phyloP scores from a whole-genome alignment of 2,113 vertebrate genomes.

The Ophthalmotilapia sp. region DNA sequence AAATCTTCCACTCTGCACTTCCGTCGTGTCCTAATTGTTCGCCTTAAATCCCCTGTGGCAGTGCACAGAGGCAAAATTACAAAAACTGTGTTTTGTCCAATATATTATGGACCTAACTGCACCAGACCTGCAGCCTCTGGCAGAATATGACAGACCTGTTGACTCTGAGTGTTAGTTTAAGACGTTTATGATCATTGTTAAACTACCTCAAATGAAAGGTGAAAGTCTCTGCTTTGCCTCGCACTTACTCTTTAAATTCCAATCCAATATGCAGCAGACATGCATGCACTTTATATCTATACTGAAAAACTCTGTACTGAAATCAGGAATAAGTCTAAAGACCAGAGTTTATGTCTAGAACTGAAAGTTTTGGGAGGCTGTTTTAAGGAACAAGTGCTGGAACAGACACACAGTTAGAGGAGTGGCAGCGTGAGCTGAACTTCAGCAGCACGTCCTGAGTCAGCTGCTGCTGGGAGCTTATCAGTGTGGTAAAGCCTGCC shows the following conservation, averaged over 20 bases:
- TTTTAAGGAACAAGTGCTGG: neutral
- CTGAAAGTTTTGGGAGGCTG: neutral
- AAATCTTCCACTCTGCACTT: neutral
- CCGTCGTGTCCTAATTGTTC: neutral
- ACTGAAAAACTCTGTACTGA: neutral
- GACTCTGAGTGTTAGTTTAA: neutral
- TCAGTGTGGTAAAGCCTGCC: neutral
- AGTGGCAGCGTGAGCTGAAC: neutral
- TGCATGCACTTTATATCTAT: neutral
- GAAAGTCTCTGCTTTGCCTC: neutral
- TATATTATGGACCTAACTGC: neutral
- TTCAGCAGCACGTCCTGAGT: neutral
- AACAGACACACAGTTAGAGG: neutral
- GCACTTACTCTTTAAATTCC: neutral
- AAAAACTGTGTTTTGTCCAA: neutral
- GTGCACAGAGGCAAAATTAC: neutral
- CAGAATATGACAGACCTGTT: neutral
- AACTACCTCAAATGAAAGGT: neutral
- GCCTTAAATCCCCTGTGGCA: fast-evolving
- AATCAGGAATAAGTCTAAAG: neutral
- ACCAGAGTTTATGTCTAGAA: neutral
- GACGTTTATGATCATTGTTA: neutral
- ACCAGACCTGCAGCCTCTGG: neutral
- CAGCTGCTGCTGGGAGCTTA: slow-evolving; percentile 25
- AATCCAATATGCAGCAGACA: neutral